Conservation (phyloP, 1,140 invertebrate genomes). For the Aphaenogaster rudis region DNA sequence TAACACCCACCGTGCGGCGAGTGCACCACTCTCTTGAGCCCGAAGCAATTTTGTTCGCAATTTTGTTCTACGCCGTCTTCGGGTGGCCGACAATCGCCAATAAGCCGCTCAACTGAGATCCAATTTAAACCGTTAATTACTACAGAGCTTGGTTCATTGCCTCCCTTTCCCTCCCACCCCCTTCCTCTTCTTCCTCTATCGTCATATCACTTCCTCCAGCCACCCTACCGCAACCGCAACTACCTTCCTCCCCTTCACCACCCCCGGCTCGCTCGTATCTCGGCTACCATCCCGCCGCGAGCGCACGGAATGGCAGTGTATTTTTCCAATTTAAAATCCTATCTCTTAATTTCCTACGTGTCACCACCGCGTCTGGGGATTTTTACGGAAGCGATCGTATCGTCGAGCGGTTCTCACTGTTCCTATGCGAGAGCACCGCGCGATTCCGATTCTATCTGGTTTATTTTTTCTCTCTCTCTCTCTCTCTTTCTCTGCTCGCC, state of each 20-base stretch:
- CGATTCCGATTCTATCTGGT: conserved; percentile 71
- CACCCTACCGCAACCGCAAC: conserved; percentile 36
- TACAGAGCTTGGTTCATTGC: conserved; percentile 67
- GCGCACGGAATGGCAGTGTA: conserved; percentile 64
- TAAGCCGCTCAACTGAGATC: conserved; percentile 78
- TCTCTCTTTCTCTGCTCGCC: background rate
- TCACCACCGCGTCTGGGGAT: conserved; percentile 84
- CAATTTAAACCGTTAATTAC: conserved; percentile 84
- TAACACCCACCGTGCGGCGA: background rate
- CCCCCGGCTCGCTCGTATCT: conserved; percentile 61
- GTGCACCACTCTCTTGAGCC: conserved; percentile 61
- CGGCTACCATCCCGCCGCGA: conserved; percentile 68
- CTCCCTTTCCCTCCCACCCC: background rate
- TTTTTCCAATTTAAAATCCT: conserved; percentile 84
- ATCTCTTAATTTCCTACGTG: conserved; percentile 86
- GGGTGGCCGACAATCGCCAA: conserved; percentile 77
- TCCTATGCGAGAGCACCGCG: conserved; percentile 73
- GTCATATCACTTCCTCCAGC: conserved; percentile 69
- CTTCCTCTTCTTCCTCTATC: conserved; percentile 25
- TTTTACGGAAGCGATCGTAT: conserved; percentile 81
- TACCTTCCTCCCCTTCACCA: conserved; percentile 59
- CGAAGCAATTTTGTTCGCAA: conserved; percentile 80
- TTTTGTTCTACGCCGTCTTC: conserved; percentile 79
- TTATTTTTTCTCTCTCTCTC: conserved; percentile 23
- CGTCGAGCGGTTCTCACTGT: conserved; percentile 72